Base-by-base conservation (phyloP, 35 echinoderm and acorn worm species). In the Acanthaster planci region DNA sequence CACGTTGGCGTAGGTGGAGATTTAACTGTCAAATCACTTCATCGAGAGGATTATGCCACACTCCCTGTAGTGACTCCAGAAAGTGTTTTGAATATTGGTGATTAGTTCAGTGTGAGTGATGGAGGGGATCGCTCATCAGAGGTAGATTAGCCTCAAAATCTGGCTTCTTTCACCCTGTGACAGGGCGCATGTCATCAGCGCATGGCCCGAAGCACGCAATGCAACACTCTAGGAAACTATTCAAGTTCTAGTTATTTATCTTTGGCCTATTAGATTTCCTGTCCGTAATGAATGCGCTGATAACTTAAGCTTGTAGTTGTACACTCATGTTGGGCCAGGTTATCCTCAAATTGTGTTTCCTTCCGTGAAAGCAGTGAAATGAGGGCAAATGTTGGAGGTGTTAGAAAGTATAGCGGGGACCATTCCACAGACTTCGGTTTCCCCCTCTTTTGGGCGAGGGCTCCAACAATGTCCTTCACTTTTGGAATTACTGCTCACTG, bases 201-300 rank as follows among this genome's bases (percentile, higher is more conserved):
- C 14, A 29, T 7, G 34, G 64, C 8, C 7, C 7, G 34, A 72
- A 72, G 64, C 64, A 72, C 64, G 64, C 64, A 30, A 72, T 72
- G 64, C 64, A 34, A 29, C 64, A 72, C 64, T 72, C n/a, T 72
- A 72, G 64, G 64, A 72, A 72, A 30, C 64, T 72, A 72, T 72
- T 72, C 64, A 72, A 72, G 64, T 72, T 72, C 64, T 72, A 72
- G 64, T 72, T 72, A 72, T 72, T 34, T 34, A 72, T 72, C 64
- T 72, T 72, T 72, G 64, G 64, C 64, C 29, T 31, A 72, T 72
- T 72, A 72, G 34, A 72, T 35, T 72, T 72, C 29, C 64, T 72
- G 64, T 72, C 64, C 14, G 64, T 31, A 35, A 34, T 12, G 64
- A 72, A 72, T 72, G 29, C 29, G 64, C 21, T 26, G 64, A 72